phyloP scores from a whole-genome alignment of 92 coral and sea anemone genomes.

The Diadumene lineata region DNA sequence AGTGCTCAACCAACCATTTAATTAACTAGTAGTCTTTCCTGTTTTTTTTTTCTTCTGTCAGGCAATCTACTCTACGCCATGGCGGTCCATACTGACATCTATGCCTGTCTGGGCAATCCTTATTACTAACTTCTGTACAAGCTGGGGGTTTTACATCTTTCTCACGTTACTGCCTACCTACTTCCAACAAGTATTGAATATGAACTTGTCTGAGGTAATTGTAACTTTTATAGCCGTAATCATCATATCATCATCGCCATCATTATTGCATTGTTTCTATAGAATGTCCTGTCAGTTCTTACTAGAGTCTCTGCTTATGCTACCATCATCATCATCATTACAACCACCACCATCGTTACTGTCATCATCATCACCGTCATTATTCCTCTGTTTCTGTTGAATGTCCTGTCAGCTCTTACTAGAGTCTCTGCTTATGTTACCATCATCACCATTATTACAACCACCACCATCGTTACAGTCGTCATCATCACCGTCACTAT shows the following conservation, averaged over 20 bases:
- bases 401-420: too few species aligned
- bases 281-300: too few species aligned
- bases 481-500: neutral
- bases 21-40: too few species aligned
- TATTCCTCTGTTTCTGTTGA: too few species aligned
- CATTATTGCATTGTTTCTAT: too few species aligned
- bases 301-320: too few species aligned
- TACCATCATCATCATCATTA: neutral
- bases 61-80: constrained; percentile 68
- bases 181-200: constrained; percentile 84
- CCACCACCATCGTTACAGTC: neutral
- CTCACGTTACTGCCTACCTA: constrained; percentile 85
- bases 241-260: neutral
- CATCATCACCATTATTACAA: neutral
- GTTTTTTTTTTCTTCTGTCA: neutral
- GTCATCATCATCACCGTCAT: neutral
- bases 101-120: constrained; percentile 86
- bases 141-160: constrained; percentile 92
- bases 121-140: constrained; percentile 74
- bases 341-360: too few species aligned
- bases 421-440: too few species aligned
- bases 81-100: constrained; percentile 76
- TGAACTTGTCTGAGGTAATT: constrained; percentile 65
- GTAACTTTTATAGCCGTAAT: neutral
- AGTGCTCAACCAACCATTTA: too few species aligned